Evolutionary conservation across 2,888 invertebrate species (phyloP), one percentile per base, ranked within the genome.

Genomic region (Nemurella pictetii): DNA sequence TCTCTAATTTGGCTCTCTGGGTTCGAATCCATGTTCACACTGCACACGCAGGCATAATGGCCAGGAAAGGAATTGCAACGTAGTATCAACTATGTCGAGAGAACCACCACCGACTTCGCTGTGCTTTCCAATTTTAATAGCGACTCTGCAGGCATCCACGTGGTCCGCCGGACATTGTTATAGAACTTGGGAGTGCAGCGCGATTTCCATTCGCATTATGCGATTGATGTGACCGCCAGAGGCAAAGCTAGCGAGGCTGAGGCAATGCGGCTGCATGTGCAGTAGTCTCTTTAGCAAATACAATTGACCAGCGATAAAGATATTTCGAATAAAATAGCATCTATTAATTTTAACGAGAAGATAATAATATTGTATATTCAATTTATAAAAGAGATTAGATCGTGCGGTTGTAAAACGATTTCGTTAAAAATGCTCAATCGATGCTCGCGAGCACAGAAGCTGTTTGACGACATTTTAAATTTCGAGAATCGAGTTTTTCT

Each of bases 341-440:
- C 36, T 81, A 81, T 81, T 81, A 35, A 81, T 81, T 81, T 81
- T 81, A 81, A 81, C 80, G 80, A 81, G 80, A 35, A 7, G 25
- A 25, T 27, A 35, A 81, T 35, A 81, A 32, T 80, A 55, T 20
- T 55, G 55, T 12, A 25, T 35, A 81, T 81, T 81, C 80, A 81
- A 26, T 81, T 81, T 75, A 75, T 26, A 75, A 75, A 27, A 2
- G 80, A 81, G n/a, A 81, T 81, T 20, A 78, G 30, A 78, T 27
- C 78, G 30, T 20, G 78, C 28, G 28, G 20, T 78, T 78, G 78
- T 78, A 78, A 55, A 81, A 81, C 80, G 80, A 35, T 30, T 36
- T 81, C 26, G n/a, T 25, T 32, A 36, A 81, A 36, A 36, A 28
- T 26, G 9, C 28, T n/a, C 7, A 75, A 75, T 9, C 26, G 28